These are phyloP conservation scores for Corynorhinus townsendii DNA, from an alignment of 2,113 vertebrate genomes.

Conservation along the genomic window DNA sequence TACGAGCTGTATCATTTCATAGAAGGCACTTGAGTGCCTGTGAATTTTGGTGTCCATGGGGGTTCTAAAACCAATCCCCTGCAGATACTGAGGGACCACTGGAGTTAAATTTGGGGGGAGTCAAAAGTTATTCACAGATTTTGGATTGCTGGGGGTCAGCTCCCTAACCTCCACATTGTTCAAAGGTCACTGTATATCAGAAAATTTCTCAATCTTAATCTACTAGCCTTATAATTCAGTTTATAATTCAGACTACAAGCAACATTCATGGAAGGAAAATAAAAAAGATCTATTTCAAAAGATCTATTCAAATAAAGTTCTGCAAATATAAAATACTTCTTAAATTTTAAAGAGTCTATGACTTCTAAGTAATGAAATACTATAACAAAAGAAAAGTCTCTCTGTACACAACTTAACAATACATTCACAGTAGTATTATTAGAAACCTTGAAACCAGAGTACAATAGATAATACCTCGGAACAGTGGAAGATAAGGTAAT, in stretches of 20 bases:
- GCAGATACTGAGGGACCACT: neutral
- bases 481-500: neutral
- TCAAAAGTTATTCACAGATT: neutral
- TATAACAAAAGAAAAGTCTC: neutral
- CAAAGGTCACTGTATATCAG: neutral
- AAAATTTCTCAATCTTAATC: neutral
- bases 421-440: neutral
- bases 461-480: neutral
- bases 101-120: neutral
- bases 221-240: neutral
- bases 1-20: too few species aligned
- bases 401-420: neutral
- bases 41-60: neutral
- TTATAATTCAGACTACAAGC: neutral
- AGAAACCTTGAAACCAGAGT: neutral
- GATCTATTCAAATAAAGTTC: neutral
- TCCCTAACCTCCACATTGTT: neutral
- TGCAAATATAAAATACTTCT: neutral
- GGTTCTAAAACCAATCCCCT: too few species aligned
- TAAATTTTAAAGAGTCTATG: neutral
- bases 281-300: neutral
- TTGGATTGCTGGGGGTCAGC: neutral
- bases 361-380: neutral
- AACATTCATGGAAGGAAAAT: neutral
- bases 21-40: neutral